Evolutionary conservation across 2,113 vertebrate species (phyloP).

Genomic region (Aspiorhynchus laticeps): DNA sequence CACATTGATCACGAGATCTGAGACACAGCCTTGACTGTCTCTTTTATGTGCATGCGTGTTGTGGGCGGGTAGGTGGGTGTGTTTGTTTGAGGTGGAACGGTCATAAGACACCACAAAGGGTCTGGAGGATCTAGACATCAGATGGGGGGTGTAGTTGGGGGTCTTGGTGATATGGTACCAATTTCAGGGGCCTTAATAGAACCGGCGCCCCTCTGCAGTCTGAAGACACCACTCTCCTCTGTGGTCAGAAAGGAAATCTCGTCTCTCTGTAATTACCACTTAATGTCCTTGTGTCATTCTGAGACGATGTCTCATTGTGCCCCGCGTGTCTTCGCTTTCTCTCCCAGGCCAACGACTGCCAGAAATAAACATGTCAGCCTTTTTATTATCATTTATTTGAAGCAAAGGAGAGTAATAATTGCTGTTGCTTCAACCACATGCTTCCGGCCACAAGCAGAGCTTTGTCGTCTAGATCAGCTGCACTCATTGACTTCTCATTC

Average conservation of each 20-base stretch:
- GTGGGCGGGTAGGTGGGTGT: slow-evolving; percentile 48
- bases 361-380: slow-evolving; percentile 73
- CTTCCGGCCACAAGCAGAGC: slow-evolving; percentile 66
- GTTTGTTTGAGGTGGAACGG: slow-evolving; percentile 42
- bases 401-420: slow-evolving; percentile 65
- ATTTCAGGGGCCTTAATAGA: slow-evolving; percentile 67
- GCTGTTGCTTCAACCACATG: slow-evolving; percentile 64
- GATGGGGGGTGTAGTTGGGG: slow-evolving; percentile 31
- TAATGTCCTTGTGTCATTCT: slow-evolving; percentile 69
- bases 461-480: slow-evolving; percentile 8
- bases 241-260: slow-evolving; percentile 67
- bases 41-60: slow-evolving; percentile 51
- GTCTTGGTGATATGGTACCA: slow-evolving; percentile 70
- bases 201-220: slow-evolving; percentile 68
- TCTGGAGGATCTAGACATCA: slow-evolving; percentile 41
- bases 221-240: slow-evolving; percentile 69
- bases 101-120: slow-evolving; percentile 23
- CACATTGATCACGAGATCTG: slow-evolving; percentile 57
- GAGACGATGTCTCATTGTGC: slow-evolving; percentile 63
- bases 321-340: slow-evolving; percentile 61
- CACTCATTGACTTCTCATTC: slow-evolving; percentile 1
- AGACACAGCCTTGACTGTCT: slow-evolving; percentile 60
- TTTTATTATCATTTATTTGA: slow-evolving; percentile 77
- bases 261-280: slow-evolving; percentile 78
- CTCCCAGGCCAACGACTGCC: slow-evolving; percentile 55